These are phyloP conservation scores for Zaprionus tsacasi DNA, from an alignment of 1,140 invertebrate genomes.

Conservation along the genomic window DNA sequence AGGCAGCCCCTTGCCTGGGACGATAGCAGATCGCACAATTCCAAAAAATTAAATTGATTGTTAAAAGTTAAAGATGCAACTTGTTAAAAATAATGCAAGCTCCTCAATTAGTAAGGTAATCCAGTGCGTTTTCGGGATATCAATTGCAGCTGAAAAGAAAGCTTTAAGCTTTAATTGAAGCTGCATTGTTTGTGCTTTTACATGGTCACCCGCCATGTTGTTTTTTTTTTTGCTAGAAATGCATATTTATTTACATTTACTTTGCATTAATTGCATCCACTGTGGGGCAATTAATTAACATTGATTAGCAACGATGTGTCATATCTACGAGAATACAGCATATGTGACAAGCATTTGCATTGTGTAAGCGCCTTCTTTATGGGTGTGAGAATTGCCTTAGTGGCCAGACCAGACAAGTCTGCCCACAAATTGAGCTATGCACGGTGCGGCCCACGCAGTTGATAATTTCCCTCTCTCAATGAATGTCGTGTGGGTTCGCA, in stretches of 20 bases:
- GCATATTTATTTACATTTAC: slow-evolving; percentile 1
- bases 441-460: slow-evolving; percentile 33
- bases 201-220: not conserved
- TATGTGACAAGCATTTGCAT: slow-evolving; percentile 18
- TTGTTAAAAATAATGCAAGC: not conserved
- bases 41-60: not conserved
- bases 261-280: slow-evolving; percentile 6
- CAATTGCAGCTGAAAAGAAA: too few relatives aligned
- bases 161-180: not conserved
- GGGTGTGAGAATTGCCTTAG: slow-evolving; percentile 45
- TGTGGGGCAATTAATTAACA: slow-evolving; percentile 53
- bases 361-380: slow-evolving; percentile 40
- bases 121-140: too few relatives aligned
- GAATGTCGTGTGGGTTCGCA: slow-evolving; percentile 16
- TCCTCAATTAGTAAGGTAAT: too few relatives aligned
- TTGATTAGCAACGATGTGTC: slow-evolving; percentile 42
- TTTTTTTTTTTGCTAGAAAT: not conserved
- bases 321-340: slow-evolving; percentile 37
- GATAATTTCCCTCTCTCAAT: slow-evolving; percentile 26
- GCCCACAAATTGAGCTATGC: slow-evolving; percentile 54
- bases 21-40: slow-evolving; percentile 1
- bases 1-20: slow-evolving; percentile 18
- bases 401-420: slow-evolving; percentile 22
- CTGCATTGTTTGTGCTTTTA: not conserved
- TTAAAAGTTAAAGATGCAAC: not conserved